phyloP scores from a whole-genome alignment of 2,888 invertebrate genomes.

The Athalia rosae region DNA sequence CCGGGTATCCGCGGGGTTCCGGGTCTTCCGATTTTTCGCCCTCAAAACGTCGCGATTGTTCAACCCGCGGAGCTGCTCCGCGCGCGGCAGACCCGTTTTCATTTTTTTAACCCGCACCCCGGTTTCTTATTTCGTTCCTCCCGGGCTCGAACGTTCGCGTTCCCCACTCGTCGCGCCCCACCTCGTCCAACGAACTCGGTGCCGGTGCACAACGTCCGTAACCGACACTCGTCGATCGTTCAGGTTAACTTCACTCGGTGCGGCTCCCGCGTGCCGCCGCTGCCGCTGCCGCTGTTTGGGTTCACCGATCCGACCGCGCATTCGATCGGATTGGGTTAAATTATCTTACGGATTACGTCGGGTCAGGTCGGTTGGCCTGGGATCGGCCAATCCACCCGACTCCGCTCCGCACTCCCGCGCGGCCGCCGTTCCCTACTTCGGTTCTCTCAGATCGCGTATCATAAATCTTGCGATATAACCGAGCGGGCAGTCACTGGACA shows the following conservation, averaged over 20 bases:
- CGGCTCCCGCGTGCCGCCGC: background rate
- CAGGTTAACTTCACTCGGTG: background rate
- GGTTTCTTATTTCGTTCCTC: conserved; percentile 47
- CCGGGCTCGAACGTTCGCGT: background rate
- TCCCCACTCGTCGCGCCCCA: background rate
- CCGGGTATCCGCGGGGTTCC: conserved; percentile 57
- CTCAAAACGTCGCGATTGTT: conserved; percentile 62
- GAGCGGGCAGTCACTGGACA: too few species aligned
- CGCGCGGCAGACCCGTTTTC: conserved; percentile 56
- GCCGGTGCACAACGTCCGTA: background rate
- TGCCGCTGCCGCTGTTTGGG: background rate
- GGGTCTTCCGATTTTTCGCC: conserved; percentile 65
- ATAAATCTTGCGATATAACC: conserved; percentile 3
- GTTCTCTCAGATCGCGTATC: conserved; percentile 7
- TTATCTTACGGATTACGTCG: background rate
- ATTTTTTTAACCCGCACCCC: conserved; percentile 49
- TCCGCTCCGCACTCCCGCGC: conserved; percentile 4
- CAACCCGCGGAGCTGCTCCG: conserved; percentile 53
- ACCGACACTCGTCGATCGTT: conserved; percentile 15
- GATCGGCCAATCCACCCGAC: background rate
- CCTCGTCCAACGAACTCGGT: background rate
- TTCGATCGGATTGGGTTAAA: conserved; percentile 3
- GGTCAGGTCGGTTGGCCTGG: conserved; percentile 5
- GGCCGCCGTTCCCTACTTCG: background rate
- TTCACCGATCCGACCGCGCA: conserved; percentile 8